phyloP scores from a whole-genome alignment of 23 tunicate genomes.

The Corella eumyota region DNA sequence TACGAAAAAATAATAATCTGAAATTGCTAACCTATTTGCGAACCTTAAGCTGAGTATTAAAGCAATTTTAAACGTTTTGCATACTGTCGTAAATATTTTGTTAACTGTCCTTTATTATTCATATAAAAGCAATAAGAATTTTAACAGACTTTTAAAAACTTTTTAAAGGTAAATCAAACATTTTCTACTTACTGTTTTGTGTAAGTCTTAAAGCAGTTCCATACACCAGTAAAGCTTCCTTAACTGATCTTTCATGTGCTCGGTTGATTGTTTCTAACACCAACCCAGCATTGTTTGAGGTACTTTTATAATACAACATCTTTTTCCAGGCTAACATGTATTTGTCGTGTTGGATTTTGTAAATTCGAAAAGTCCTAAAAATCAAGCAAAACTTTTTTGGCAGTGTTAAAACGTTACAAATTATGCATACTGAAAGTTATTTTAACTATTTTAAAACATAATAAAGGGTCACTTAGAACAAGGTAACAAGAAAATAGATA shows the following conservation, averaged over 20 bases:
- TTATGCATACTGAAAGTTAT: too few relatives aligned
- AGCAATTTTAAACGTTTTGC: not conserved
- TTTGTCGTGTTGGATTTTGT: constrained; percentile 31
- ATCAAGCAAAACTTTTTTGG: not conserved
- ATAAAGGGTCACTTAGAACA: too few relatives aligned
- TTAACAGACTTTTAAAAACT: too few relatives aligned
- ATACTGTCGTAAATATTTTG: not conserved
- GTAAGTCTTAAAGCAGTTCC: constrained; percentile 41
- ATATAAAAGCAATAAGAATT: not conserved
- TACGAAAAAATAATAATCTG: too few relatives aligned
- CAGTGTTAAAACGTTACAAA: not conserved
- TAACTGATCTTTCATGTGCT: constrained; percentile 33
- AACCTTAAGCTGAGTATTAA: not conserved
- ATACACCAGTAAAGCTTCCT: constrained; percentile 54
- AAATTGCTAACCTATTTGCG: too few relatives aligned
- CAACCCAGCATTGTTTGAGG: constrained; percentile 63
- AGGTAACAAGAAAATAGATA: too few relatives aligned
- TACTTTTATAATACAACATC: constrained; percentile 69
- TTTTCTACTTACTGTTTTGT: constrained; percentile 16
- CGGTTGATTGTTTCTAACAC: constrained; percentile 44
- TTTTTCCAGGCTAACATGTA: constrained; percentile 47
- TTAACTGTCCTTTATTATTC: not conserved
- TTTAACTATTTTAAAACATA: too few relatives aligned
- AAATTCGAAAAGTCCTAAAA: constrained; percentile 27
- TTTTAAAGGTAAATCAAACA: too few relatives aligned